Conservation (phyloP, 2,797 vertebrate genomes). For the Sebastes minor region DNA sequence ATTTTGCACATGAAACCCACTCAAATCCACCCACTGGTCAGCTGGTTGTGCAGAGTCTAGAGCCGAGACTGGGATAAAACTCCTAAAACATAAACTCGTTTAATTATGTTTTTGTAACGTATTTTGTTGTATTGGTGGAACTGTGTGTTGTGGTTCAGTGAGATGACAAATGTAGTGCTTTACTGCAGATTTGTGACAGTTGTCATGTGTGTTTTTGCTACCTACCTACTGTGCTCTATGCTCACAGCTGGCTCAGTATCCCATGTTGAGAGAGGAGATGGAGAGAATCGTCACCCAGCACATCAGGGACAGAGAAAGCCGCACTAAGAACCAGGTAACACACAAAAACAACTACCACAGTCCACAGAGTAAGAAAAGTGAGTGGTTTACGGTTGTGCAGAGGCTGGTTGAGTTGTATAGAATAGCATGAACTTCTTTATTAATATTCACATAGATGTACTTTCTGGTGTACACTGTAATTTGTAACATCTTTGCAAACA, state of each 20-base stretch:
- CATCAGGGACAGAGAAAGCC: conserved; percentile 94
- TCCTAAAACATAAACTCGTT: conserved; percentile 34
- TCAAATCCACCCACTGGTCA: not conserved
- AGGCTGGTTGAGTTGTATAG: not conserved
- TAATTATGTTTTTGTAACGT: conserved; percentile 43
- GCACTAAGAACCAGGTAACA: conserved; percentile 93
- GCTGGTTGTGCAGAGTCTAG: conserved; percentile 18
- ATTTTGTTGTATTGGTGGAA: conserved; percentile 47
- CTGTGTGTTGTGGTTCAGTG: conserved; percentile 61
- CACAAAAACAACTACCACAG: not conserved
- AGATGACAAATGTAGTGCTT: conserved; percentile 23
- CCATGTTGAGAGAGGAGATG: conserved; percentile 96
- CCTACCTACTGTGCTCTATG: conserved; percentile 71
- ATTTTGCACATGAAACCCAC: conserved; percentile 24
- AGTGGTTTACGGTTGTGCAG: not conserved
- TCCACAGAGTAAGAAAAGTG: not conserved
- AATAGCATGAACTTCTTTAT: not conserved
- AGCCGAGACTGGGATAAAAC: conserved; percentile 61
- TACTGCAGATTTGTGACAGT: conserved; percentile 10
- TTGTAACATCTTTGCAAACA: not conserved
- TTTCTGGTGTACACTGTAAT: not conserved
- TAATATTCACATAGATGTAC: not conserved
- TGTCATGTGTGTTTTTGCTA: conserved; percentile 31
- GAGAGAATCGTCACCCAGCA: conserved; percentile 97
- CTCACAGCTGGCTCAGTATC: conserved; percentile 95